Evolutionary conservation across 2,797 vertebrate genomes (phyloP), one percentile per base, ranked within the genome.

Genomic region (Podargus strigoides): DNA sequence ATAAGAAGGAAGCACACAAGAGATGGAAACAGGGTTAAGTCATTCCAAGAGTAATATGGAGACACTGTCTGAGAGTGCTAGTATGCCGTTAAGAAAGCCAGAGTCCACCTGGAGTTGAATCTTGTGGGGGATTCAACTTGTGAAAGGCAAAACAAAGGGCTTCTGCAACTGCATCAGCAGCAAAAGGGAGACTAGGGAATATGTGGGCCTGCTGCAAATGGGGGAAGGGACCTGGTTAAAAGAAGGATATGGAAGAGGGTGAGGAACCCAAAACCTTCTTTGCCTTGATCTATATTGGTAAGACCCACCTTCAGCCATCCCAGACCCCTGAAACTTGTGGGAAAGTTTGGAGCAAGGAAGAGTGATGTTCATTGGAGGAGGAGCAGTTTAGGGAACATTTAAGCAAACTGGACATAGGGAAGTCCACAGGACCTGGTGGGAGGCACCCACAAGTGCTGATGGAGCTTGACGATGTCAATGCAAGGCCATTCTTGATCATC

Each of bases 391-490:
- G 41, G 53, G 22, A 69, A 44, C 16, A 3, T 47, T 41, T 47
- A 41, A 89, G 69, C 23, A 58, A 66, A 9, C 20, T 26, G 58
- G 16, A 37, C 8, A 1, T 64, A 9, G 2, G 13, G 28, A 55
- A 73, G 17, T 50, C 30, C 12, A 10, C 22, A 55, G 58, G 12
- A 42, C 17, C 13, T 68, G 17, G 42, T 26, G 26, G 28, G 41
- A 78, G 20, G 24, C 22, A 32, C 15, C 4, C 30, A 22, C 20
- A 42, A 36, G 44, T 27, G 49, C 42, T 63, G 42, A 12, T 2
- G 3, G 24, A 75, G 13, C 66, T 94, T 70, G 27, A n/a, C 0
- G 0, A 24, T 64, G 18, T 63, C 20, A 64, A 0, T 67, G 30
- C 12, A 36, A 41, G 41, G 7, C 19, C 34, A 4, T 23, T 55